Conservation (phyloP, 2,888 invertebrate species). For the Acronicta psi region DNA sequence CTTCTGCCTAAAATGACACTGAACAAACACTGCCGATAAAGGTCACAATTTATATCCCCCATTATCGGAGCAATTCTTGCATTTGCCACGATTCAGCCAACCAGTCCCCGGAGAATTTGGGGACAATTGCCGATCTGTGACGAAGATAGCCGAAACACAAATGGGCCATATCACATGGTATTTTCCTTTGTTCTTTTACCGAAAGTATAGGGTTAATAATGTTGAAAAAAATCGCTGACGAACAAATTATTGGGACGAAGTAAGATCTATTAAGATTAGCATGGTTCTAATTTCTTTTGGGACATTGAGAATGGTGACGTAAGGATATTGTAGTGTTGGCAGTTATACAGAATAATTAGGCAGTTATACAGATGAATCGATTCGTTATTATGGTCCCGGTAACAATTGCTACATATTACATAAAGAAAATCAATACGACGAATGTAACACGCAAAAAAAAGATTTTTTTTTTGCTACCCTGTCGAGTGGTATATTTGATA, state of each 20-base stretch:
- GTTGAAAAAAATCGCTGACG: constrained; percentile 22
- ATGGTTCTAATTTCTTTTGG: constrained; percentile 3
- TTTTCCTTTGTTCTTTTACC: constrained; percentile 52
- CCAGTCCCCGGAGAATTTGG: constrained; percentile 58
- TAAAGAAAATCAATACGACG: no score
- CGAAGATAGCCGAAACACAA: constrained; percentile 72
- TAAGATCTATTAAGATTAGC: constrained; percentile 25
- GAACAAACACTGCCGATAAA: constrained; percentile 65
- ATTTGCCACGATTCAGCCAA: constrained; percentile 69
- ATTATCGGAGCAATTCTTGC: constrained; percentile 74
- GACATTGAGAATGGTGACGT: not conserved
- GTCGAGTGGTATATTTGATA: no score
- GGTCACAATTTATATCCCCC: constrained; percentile 71
- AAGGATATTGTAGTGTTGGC: not conserved
- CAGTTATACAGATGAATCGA: no score
- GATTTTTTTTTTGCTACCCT: no score
- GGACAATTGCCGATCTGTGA: constrained; percentile 70
- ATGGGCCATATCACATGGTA: constrained; percentile 64
- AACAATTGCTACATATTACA: no score
- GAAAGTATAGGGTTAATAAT: constrained; percentile 37
- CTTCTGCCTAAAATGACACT: constrained; percentile 59
- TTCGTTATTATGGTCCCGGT: no score
- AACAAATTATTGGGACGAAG: constrained; percentile 14
- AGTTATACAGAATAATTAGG: not conserved
- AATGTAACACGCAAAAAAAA: no score